Conservation (phyloP, 2,113 vertebrate genomes). For the Aegithalos caudatus region DNA sequence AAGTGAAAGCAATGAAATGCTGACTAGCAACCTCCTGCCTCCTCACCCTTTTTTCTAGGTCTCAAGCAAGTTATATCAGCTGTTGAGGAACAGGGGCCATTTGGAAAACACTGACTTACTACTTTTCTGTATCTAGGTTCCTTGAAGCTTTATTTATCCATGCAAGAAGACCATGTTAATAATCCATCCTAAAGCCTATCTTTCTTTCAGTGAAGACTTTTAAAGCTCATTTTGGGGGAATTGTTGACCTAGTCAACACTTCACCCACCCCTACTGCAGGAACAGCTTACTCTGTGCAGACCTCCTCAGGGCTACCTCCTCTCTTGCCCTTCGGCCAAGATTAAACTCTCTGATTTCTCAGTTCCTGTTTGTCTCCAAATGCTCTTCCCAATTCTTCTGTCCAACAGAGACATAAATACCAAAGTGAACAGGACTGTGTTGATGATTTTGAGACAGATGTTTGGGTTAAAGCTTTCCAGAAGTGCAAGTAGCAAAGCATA, state of each 20-base stretch:
- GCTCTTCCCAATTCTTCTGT: neutral
- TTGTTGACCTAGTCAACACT: neutral
- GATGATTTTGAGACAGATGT: neutral
- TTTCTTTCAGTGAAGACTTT: neutral
- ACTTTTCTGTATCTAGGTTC: neutral
- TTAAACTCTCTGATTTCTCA: neutral
- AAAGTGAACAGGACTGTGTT: neutral
- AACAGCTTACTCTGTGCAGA: neutral
- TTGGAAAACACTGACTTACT: neutral
- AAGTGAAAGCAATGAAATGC: neutral
- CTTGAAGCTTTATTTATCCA: neutral
- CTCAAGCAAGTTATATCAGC: neutral
- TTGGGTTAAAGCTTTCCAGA: neutral
- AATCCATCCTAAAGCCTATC: neutral
- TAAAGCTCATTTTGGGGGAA: neutral
- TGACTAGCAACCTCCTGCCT: neutral
- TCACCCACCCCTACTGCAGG: neutral
- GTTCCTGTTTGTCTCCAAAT: neutral
- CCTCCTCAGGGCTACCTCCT: neutral
- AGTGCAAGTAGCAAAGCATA: neutral
- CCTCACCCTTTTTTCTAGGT: neutral
- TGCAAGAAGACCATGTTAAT: neutral
- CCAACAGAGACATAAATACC: neutral
- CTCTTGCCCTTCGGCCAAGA: neutral
- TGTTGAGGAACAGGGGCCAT: neutral